A percentile compares a stretch with the other conserved stretches of the same genome.
Conservation (phyloP, 2,888 invertebrate species). For the Cacoxenus indagator region DNA sequence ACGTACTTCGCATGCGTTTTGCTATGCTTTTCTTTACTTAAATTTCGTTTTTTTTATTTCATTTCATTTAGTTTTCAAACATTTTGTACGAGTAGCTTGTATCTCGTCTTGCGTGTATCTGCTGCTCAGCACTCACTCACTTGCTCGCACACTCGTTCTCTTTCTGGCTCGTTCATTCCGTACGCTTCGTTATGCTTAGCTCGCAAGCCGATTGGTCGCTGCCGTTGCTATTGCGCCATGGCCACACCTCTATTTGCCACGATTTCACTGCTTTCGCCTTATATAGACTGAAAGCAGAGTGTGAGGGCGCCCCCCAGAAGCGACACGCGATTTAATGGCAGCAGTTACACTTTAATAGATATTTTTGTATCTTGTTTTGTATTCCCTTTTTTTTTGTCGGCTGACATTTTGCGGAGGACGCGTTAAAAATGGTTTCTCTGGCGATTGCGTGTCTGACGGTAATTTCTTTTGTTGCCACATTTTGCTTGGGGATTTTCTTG, state of each 20-base stretch:
- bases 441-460: constrained; percentile 52
- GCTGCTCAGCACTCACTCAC: neutral
- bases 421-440: constrained; percentile 60
- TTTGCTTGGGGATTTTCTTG: neutral
- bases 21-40: constrained; percentile 40
- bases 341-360: constrained; percentile 24
- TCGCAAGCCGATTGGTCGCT: constrained; percentile 30
- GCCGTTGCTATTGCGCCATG: constrained; percentile 55
- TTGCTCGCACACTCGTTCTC: constrained; percentile 6
- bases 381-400: constrained; percentile 1
- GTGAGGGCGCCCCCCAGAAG: neutral
- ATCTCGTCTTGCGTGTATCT: constrained; percentile 8
- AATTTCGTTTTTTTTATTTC: constrained; percentile 25
- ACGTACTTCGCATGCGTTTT: constrained; percentile 31
- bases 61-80: constrained; percentile 1
- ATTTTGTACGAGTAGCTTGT: constrained; percentile 5
- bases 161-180: constrained; percentile 25
- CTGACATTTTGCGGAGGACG: neutral
- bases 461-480: constrained; percentile 39
- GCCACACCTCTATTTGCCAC: constrained; percentile 53
- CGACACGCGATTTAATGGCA: neutral
- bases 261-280: constrained; percentile 39
- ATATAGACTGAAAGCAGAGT: neutral
- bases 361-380: constrained; percentile 21
- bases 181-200: constrained; percentile 50